Conservation (phyloP, 2,113 vertebrate species). For the Leptobrachium ailaonicum region DNA sequence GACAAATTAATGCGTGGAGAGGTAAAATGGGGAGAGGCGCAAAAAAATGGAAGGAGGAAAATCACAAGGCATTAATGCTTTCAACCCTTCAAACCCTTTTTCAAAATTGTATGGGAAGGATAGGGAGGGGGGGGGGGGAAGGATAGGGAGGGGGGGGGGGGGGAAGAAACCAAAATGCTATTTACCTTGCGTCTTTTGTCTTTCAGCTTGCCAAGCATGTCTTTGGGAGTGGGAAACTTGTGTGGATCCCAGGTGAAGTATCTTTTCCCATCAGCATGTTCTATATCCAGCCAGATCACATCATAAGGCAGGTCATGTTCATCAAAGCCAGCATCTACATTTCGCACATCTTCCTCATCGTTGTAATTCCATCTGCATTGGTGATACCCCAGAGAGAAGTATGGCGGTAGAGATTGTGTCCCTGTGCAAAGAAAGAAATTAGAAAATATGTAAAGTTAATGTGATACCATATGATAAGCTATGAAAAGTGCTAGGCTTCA, state of each 20-base stretch:
- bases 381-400: slow-evolving; percentile 84
- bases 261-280: slow-evolving; percentile 91
- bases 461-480: too few relatives aligned
- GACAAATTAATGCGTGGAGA: too few relatives aligned
- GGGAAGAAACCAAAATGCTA: too few relatives aligned
- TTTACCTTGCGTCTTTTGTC: slow-evolving; percentile 82
- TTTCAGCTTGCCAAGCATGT: slow-evolving; percentile 77
- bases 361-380: slow-evolving; percentile 98
- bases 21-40: too few relatives aligned
- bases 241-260: slow-evolving; percentile 94
- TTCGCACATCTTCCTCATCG: slow-evolving; percentile 84
- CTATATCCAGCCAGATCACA: slow-evolving; percentile 93
- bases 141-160: too few relatives aligned
- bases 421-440: slow-evolving; percentile 63
- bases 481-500: too few relatives aligned
- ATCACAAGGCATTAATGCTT: too few relatives aligned
- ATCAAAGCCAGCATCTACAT: slow-evolving; percentile 81
- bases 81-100: too few relatives aligned
- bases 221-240: slow-evolving; percentile 78
- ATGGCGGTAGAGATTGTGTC: slow-evolving; percentile 86
- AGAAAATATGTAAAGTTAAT: too few relatives aligned
- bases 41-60: too few relatives aligned
- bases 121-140: too few relatives aligned
- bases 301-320: slow-evolving; percentile 87
- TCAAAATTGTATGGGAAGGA: too few relatives aligned